Conservation (phyloP, 1,140 invertebrate species). For the Drepana arcuata region DNA sequence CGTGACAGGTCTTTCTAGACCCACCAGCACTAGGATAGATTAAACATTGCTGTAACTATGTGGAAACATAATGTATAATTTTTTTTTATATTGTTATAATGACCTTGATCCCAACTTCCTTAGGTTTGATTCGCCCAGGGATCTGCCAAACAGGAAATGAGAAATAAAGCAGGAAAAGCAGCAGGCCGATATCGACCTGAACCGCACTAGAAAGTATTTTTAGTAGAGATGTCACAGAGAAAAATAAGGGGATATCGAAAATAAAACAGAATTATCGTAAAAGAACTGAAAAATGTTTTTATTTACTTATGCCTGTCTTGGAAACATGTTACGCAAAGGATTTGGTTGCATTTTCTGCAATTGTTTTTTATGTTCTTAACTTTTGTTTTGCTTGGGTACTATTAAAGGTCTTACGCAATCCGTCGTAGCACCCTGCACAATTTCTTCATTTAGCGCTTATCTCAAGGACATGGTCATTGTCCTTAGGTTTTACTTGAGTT, state of each 20-base stretch:
- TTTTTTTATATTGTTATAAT: no score
- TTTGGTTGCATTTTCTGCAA: constrained; percentile 20
- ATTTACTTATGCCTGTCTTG: constrained; percentile 15
- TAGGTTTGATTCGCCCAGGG: no score
- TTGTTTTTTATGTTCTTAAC: constrained; percentile 18
- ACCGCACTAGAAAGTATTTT: constrained; percentile 9
- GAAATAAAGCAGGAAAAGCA: constrained; percentile 6
- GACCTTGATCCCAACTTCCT: no score
- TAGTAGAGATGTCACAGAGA: constrained; percentile 10
- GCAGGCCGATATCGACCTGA: constrained; percentile 3
- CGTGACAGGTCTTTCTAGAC: no score
- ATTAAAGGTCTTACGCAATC: constrained; percentile 11
- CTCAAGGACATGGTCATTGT: constrained; percentile 10
- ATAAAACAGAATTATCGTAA: constrained; percentile 14
- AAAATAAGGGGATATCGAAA: constrained; percentile 9
- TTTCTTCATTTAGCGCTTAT: constrained; percentile 16
- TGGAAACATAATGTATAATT: no score
- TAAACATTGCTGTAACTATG: no score
- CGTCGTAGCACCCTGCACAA: constrained; percentile 18
- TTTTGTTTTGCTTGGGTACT: constrained; percentile 15
- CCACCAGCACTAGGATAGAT: no score
- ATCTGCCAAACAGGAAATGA: no score
- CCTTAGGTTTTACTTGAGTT: constrained; percentile 8
- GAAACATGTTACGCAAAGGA: constrained; percentile 17
- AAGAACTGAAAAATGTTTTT: constrained; percentile 5